These are phyloP conservation scores for Linyphia triangularis DNA, from an alignment of 2,888 invertebrate genomes.

Conservation along the genomic window DNA sequence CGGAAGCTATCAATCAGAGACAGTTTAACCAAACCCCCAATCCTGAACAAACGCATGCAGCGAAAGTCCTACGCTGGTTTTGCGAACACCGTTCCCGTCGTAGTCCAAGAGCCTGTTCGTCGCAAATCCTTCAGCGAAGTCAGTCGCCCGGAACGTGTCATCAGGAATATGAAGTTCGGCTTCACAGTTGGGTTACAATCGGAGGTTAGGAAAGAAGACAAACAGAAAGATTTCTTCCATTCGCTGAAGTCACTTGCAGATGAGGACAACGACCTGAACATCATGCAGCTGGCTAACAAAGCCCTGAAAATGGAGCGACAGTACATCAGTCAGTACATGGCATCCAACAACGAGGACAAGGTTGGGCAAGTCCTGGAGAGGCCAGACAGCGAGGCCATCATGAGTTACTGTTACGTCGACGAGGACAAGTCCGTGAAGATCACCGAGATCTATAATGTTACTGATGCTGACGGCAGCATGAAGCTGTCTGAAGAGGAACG, in stretches of 20 bases:
- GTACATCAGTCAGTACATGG: slow-evolving; percentile 60
- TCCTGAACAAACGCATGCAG: slow-evolving; percentile 17
- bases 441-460: slow-evolving; percentile 93
- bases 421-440: slow-evolving; percentile 91
- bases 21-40: neutral
- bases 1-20: slow-evolving; percentile 33
- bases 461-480: slow-evolving; percentile 84
- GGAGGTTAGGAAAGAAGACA: slow-evolving; percentile 34
- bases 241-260: slow-evolving; percentile 70
- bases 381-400: slow-evolving; percentile 90
- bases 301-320: slow-evolving; percentile 76
- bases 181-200: slow-evolving; percentile 83
- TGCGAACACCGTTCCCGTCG: neutral
- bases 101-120: slow-evolving; percentile 22
- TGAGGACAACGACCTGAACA: slow-evolving; percentile 69
- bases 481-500: slow-evolving; percentile 67
- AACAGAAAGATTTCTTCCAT: slow-evolving; percentile 58
- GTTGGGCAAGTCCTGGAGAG: slow-evolving; percentile 81
- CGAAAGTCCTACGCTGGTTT: slow-evolving; percentile 76
- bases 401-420: slow-evolving; percentile 91
- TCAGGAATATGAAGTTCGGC: slow-evolving; percentile 84
- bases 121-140: slow-evolving; percentile 75
- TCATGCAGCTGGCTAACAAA: slow-evolving; percentile 76
- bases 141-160: slow-evolving; percentile 78
- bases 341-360: neutral